Base-by-base conservation (phyloP, 1,140 invertebrate genomes). In the Arion vulgaris region DNA sequence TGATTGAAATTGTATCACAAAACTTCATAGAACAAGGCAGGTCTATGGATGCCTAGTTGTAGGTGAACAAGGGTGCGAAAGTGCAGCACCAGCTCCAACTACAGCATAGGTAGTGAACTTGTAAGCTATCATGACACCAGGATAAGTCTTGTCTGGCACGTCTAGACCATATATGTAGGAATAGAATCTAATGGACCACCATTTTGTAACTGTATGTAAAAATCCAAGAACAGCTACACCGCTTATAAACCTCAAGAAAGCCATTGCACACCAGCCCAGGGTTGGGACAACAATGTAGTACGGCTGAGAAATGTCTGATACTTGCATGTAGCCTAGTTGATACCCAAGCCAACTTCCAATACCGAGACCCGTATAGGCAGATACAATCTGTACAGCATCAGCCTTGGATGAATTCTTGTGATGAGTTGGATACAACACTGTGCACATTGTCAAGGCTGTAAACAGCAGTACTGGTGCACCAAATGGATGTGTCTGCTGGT, bases 281-380 rank as follows among this genome's bases (percentile, higher is more conserved):
- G 95, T 96, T 80, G 96, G 92, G 17, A 97, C 90, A 28, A 95
- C 88, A 15, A 96, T 87, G 19, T 83, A 32, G 57, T 87, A 90
- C 1, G 87, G 87, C 26, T 96, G 96, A 36, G 95, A 95, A 32
- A 86, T 69, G 15, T 57, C 73, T n/a, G 80, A 72, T 32, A 74
- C 68, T 88, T 92, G 96, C 80, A 82, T 81, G 36, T 94, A 93
- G 39, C 96, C 96, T 23, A 95, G 93, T 89, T 95, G 95, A 90
- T 95, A 97, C 92, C 96, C 96, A 4, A 96, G 92, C 96, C 96
- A 97, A 0, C 95, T 94, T n/a, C 96, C 96, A 15, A 94, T 92
- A 66, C 95, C 93, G 69, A 96, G 93, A 53, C 97, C 97, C 23
- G 95, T 94, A 82, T 94, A 95, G 7, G 96, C 87, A 2, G 85